Conservation (phyloP, 2,888 invertebrate species). For the Noctua janthina region DNA sequence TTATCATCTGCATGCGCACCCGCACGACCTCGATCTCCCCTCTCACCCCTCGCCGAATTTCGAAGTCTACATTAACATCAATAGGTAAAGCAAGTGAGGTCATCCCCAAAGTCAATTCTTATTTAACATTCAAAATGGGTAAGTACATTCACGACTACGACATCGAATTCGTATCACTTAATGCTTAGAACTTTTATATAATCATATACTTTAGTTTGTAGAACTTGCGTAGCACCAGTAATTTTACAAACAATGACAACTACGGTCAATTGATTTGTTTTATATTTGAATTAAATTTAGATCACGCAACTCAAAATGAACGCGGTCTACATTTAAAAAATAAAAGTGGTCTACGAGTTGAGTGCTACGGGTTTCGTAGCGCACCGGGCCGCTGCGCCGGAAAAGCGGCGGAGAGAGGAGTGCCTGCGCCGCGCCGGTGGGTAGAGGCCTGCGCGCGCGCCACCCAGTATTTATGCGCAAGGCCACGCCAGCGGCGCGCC, state of each 20-base stretch:
- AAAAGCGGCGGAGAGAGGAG: slow-evolving; percentile 85
- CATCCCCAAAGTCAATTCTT: slow-evolving; percentile 70
- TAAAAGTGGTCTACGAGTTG: slow-evolving; percentile 78
- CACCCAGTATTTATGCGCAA: slow-evolving; percentile 89
- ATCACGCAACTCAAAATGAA: slow-evolving; percentile 26
- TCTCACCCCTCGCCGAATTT: slow-evolving; percentile 85
- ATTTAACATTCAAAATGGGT: slow-evolving; percentile 71
- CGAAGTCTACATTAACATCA: slow-evolving; percentile 73
- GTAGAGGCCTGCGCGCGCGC: slow-evolving; percentile 82
- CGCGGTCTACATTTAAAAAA: slow-evolving; percentile 50
- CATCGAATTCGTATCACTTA: slow-evolving; percentile 35
- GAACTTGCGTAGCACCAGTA: slow-evolving; percentile 1
- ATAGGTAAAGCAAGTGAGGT: slow-evolving; percentile 72
- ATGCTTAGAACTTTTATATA: neutral
- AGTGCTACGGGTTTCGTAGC: slow-evolving; percentile 76
- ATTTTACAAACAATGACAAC: neutral
- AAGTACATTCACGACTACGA: slow-evolving; percentile 54
- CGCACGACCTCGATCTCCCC: slow-evolving; percentile 83
- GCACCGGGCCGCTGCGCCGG: slow-evolving; percentile 68
- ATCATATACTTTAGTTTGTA: slow-evolving; percentile 2
- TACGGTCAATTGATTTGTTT: slow-evolving; percentile 3
- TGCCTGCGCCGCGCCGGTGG: slow-evolving; percentile 80
- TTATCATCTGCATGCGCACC: slow-evolving; percentile 88
- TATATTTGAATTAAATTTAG: slow-evolving; percentile 7
- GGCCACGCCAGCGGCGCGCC: slow-evolving; percentile 88